Base-by-base conservation (phyloP, 2,797 vertebrate species). In the Halcyon smyrnensis region DNA sequence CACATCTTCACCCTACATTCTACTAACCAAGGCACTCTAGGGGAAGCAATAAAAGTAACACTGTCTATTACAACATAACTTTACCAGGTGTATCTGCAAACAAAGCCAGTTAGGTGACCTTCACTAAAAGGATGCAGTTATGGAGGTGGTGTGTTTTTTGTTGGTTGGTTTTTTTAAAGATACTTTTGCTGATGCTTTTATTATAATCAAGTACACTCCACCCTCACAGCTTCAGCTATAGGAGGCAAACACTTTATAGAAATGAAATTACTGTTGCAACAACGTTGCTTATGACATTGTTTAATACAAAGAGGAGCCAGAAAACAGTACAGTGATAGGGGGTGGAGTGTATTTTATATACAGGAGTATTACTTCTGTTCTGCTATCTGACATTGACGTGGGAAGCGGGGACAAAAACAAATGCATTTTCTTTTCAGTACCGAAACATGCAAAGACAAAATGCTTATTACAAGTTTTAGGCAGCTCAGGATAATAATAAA, bases 251-350 rank as follows among this genome's bases (percentile, higher is more conserved):
- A 1, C 24, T 84, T 84, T 34, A 21, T 27, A 70, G 77, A 95
- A 96, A 96, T 96, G 80, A 95, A 97, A 88, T 94, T 96, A 76
- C 88, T 84, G 60, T 78, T 77, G 91, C 91, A 97, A 90, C 86
- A 69, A 90, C 60, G 89, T 68, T 96, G 86, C 92, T 97, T 95
- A 69, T 59, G 64, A 96, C 60, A 83, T 15, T 86, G 36, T 96
- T 98, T 97, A 98, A 98, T 97, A 95, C 17, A 89, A 95, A 95
- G 95, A 87, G 90, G 92, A 95, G 64, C 84, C 88, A 79, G 81
- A 75, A 78, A 84, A 95, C 84, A 95, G 71, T 75, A 86, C 80
- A 97, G 93, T 80, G 93, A 69, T 32, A 80, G 75, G 80, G 82
- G 74, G 89, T 94, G 96, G 89, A 88, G 69, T 86, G 84, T 91